A percentile compares a stretch with the other conserved stretches of the same genome.
These are phyloP conservation scores for Melopsittacus undulatus DNA, from an alignment of 2,797 vertebrate genomes.

Conservation along the genomic window DNA sequence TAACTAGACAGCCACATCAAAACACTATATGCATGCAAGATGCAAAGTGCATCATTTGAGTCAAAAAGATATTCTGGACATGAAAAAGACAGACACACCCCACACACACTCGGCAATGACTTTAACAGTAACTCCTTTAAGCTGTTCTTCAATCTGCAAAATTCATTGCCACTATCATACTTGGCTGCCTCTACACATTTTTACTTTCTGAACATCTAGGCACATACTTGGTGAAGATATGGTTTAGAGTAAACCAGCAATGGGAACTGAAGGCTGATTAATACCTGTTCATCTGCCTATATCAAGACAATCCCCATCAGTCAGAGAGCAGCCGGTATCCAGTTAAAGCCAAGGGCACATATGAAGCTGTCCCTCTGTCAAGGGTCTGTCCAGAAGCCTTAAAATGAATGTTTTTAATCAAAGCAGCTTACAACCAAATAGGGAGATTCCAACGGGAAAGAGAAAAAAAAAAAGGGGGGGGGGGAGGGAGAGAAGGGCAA, in stretches of 20 bases:
- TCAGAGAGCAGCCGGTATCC: neutral
- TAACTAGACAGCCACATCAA: neutral
- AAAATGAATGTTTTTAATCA: neutral
- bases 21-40: neutral
- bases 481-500: accelerated
- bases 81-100: neutral
- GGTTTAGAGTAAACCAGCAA: neutral
- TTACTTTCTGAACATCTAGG: neutral
- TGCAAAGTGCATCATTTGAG: neutral
- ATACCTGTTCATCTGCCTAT: neutral
- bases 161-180: neutral
- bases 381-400: neutral
- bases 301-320: neutral
- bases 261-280: neutral
- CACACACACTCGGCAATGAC: neutral
- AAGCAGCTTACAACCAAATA: neutral
- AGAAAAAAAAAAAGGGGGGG: accelerated
- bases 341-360: neutral
- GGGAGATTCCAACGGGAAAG: neutral
- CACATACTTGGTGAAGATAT: neutral
- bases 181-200: neutral
- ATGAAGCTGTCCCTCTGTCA: neutral
- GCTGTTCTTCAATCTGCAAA: neutral
- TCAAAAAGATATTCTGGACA: neutral
- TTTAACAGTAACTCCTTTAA: neutral